Percentiles rank a stretch among this genome's conserved stretches.
Evolutionary conservation across 2,888 invertebrate genomes (phyloP).

Genomic region (Lumbricus terrestris): DNA sequence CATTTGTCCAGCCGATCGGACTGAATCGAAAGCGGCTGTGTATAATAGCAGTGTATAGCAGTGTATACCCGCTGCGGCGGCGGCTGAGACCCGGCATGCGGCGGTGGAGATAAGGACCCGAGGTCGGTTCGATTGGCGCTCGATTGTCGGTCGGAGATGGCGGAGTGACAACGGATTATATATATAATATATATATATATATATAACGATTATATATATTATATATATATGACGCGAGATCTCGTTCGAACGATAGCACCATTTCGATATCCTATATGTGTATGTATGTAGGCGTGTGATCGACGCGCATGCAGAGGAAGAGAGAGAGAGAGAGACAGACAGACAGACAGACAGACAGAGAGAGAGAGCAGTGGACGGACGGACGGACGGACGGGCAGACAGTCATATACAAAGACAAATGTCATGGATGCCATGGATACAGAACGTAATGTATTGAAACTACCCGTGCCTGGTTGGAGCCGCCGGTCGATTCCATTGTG

Average conservation of each 20-base stretch:
- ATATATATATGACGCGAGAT: neutral
- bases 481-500: neutral
- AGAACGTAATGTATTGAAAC: neutral
- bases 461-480: neutral
- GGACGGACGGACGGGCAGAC: neutral
- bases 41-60: no score
- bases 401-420: neutral
- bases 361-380: neutral
- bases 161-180: conserved; percentile 6
- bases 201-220: no score
- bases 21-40: neutral
- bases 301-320: neutral
- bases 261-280: no score
- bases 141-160: conserved; percentile 3
- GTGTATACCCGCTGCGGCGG: no score
- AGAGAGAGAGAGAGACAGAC: neutral
- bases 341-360: no score
- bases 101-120: neutral
- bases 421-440: neutral
- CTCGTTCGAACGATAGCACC: neutral
- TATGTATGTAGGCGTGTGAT: neutral
- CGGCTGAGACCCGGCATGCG: neutral
- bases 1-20: conserved; percentile 14
- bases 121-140: neutral
- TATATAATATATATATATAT: no score